Conservation (phyloP, 2,888 invertebrate species). For the Polylopha cassiicola region DNA sequence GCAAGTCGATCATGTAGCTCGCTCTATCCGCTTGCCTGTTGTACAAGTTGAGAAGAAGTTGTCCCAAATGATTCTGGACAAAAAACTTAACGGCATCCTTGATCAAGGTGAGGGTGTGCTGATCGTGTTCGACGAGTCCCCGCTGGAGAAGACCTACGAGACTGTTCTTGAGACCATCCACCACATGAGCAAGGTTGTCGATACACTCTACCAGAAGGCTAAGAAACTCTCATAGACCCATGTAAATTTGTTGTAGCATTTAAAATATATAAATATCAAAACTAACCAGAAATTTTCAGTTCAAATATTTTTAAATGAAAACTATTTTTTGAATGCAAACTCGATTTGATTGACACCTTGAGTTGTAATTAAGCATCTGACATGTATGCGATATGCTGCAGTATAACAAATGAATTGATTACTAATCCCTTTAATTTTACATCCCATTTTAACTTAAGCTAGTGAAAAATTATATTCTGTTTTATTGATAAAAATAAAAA, state of each 20-base stretch:
- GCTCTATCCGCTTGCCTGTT: conserved; percentile 91
- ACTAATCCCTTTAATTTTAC: conserved; percentile 54
- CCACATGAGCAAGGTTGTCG: conserved; percentile 99
- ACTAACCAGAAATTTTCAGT: conserved; percentile 67
- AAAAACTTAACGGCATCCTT: conserved; percentile 96
- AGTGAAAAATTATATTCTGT: conserved; percentile 74
- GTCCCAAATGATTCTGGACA: conserved; percentile 99
- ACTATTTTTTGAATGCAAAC: conserved; percentile 63
- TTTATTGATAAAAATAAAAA: conserved; percentile 70
- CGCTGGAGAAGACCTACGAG: conserved; percentile 97
- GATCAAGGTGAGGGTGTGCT: conserved; percentile 99
- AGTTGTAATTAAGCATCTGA: conserved; percentile 37
- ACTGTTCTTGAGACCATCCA: conserved; percentile 98
- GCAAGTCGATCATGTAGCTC: conserved; percentile 94
- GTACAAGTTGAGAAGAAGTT: conserved; percentile 98
- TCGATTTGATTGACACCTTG: conserved; percentile 28
- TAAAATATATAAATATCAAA: conserved; percentile 66
- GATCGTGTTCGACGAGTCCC: conserved; percentile 97
- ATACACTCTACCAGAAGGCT: conserved; percentile 98
- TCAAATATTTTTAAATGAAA: conserved; percentile 57
- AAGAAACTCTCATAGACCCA: conserved; percentile 92
- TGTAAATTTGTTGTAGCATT: conserved; percentile 70
- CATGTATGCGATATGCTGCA: conserved; percentile 37
- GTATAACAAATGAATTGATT: conserved; percentile 46
- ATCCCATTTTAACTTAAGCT: conserved; percentile 63